A percentile compares a stretch with the other conserved stretches of the same genome.
These are phyloP conservation scores for Cryptosula pallasiana DNA, from an alignment of 2,888 invertebrate species.

Conservation along the genomic window DNA sequence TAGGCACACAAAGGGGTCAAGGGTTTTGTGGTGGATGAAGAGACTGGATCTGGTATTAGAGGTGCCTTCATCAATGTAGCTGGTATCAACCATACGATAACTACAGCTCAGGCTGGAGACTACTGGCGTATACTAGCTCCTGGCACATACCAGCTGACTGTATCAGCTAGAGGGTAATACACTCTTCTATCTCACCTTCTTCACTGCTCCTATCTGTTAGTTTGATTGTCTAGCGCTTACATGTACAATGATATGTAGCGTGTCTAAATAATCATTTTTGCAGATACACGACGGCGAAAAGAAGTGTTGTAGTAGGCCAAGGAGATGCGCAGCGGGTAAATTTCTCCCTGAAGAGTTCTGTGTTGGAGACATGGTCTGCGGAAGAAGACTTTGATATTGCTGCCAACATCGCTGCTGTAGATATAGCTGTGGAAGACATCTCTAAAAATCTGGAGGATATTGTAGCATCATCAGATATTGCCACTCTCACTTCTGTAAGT, in stretches of 20 bases:
- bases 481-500: neutral
- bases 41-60: slow-evolving; percentile 2
- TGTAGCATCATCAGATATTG: neutral
- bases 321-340: slow-evolving; percentile 63
- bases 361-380: slow-evolving; percentile 65
- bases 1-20: slow-evolving; percentile 54
- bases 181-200: too few relatives aligned
- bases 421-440: neutral
- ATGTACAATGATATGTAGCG: too few relatives aligned
- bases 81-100: slow-evolving; percentile 74
- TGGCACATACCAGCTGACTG: slow-evolving; percentile 74
- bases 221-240: too few relatives aligned
- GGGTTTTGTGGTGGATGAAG: slow-evolving; percentile 7
- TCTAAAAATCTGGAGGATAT: neutral
- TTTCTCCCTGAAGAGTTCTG: slow-evolving; percentile 64
- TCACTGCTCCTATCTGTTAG: too few relatives aligned
- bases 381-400: slow-evolving; percentile 51
- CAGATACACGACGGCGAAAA: slow-evolving; percentile 57
- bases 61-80: neutral
- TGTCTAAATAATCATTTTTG: too few relatives aligned
- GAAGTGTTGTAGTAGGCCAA: slow-evolving; percentile 61
- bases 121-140: slow-evolving; percentile 90
- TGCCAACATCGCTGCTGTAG: slow-evolving; percentile 48
- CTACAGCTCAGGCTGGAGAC: slow-evolving; percentile 75
- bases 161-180: neutral